These are phyloP conservation scores for Rhopilema esculentum DNA, from an alignment of 30 jellyfish, hydroid and myxozoan genomes.

Conservation along the genomic window DNA sequence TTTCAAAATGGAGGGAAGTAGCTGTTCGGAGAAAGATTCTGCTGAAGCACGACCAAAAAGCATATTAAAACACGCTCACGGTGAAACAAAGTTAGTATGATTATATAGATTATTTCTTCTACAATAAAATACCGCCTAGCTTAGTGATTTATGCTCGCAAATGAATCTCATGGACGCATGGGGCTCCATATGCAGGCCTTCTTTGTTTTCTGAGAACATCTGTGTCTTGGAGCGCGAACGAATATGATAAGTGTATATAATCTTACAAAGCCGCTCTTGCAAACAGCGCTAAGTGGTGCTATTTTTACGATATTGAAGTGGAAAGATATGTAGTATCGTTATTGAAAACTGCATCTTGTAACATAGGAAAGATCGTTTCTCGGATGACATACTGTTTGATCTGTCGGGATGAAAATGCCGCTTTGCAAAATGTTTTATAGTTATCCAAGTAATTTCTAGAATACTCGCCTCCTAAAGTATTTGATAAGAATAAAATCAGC, in stretches of 20 bases:
- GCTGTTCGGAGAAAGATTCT: slow-evolving; percentile 21
- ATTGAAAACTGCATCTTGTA: no score
- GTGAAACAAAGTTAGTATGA: slow-evolving; percentile 54
- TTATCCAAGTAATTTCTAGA: not conserved
- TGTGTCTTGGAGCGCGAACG: not conserved
- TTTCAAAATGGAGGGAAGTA: slow-evolving; percentile 72
- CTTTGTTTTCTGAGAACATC: not conserved
- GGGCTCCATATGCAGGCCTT: not conserved
- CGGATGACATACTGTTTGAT: no score
- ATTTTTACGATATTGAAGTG: no score
- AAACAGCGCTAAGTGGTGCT: no score
- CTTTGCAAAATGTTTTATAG: no score
- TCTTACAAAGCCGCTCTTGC: no score
- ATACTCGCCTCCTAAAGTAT: not conserved
- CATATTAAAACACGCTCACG: slow-evolving; percentile 76
- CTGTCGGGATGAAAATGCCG: no score
- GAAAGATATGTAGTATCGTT: no score
- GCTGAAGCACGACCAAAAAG: slow-evolving; percentile 75
- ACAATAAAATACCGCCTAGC: no score
- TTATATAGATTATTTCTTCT: not conserved
- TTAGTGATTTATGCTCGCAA: no score
- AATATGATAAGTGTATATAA: no score
- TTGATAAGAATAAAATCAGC: not conserved
- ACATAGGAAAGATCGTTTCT: no score
- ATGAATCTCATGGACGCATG: not conserved